Evolutionary conservation across 37 sponge, comb jelly and placozoan genomes (phyloP), one percentile per base, ranked within the genome.

Genomic region (Dysidea cf. avara): DNA sequence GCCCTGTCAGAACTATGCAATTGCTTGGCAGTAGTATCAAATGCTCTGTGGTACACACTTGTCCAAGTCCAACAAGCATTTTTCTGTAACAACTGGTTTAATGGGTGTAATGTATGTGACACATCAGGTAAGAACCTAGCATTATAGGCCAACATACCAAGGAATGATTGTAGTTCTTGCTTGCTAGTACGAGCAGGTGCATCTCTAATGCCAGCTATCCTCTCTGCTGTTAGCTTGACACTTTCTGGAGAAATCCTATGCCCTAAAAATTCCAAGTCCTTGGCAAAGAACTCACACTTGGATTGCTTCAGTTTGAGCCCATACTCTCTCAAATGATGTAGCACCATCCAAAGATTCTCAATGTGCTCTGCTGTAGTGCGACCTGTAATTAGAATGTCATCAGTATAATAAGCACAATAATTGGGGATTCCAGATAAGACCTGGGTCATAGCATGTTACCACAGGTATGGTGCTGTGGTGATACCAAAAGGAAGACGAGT

Each of bases 81-180:
- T 32, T 74, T 73, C 68, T 74, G 73, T 29, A 75, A 74, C 25
- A 82, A 61, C 62, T 82, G 67, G 33, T 73, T 47, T 38, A 80
- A 35, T 21, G 81, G 81, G 48, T 60, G 33, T 13, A 72, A 36
- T 18, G 71, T 28, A 47, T 81, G 74, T 37, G 67, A 64, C 53
- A 81, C 53, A 24, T 64, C 54, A 18, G 67, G 75, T 3, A 82
- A 74, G 39, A 82, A 82, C 24, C 74, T 82, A 1, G 82, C 82
- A 72, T 73, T 74, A 37, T 82, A 81, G 4, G 74, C 71, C 3
- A 49, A 55, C 82, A 81, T 81, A 13, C 82, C 82, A 5, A 81
- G 68, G 49, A 81, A 81, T 48, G 74, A 72, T 50, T 73, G 26
- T 28, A 81, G 59, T 31, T 61, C 74, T 2, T 36, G 34, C 12